These are phyloP conservation scores for Harpagoxenus sublaevis DNA, from an alignment of 2,888 invertebrate species.

Conservation along the genomic window DNA sequence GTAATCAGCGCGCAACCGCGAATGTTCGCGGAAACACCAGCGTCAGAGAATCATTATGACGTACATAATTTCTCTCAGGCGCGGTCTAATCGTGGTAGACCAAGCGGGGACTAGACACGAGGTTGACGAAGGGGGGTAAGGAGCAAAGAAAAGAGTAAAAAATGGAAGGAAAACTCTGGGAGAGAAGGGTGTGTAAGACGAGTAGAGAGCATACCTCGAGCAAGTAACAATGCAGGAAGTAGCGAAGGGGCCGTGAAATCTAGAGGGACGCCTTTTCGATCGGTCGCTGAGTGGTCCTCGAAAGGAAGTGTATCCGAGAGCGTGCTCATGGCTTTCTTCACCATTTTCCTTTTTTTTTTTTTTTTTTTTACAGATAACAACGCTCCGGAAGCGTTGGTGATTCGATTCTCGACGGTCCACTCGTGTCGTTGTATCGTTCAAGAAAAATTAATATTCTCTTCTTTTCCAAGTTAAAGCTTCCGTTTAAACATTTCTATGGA, in stretches of 20 bases:
- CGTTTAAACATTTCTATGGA: background rate
- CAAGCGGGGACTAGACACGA: constrained; percentile 10
- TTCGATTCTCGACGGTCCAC: constrained; percentile 33
- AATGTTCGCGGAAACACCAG: constrained; percentile 10
- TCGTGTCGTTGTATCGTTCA: constrained; percentile 8
- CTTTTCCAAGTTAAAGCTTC: constrained; percentile 3
- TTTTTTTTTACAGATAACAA: constrained; percentile 34
- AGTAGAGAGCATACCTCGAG: constrained; percentile 47
- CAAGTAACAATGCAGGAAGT: constrained; percentile 39
- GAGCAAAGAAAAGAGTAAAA: constrained; percentile 32
- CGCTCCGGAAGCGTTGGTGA: constrained; percentile 12
- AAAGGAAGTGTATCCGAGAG: constrained; percentile 56
- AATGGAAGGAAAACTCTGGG: constrained; percentile 47
- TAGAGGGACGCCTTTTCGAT: constrained; percentile 61
- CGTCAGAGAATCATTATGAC: constrained; percentile 19
- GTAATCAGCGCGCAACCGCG: constrained; percentile 2
- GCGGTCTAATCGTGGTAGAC: constrained; percentile 42
- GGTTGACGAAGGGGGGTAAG: constrained; percentile 26
- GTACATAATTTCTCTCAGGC: constrained; percentile 36
- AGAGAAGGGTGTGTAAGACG: constrained; percentile 37
- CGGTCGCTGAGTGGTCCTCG: constrained; percentile 57
- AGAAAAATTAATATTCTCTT: constrained; percentile 35
- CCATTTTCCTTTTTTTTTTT: background rate
- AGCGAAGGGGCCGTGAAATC: constrained; percentile 49
- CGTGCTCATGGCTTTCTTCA: constrained; percentile 40